Percentiles rank a stretch among this genome's conserved stretches.
phyloP scores from a whole-genome alignment of 2,797 vertebrate species.

The Streptopelia turtur region DNA sequence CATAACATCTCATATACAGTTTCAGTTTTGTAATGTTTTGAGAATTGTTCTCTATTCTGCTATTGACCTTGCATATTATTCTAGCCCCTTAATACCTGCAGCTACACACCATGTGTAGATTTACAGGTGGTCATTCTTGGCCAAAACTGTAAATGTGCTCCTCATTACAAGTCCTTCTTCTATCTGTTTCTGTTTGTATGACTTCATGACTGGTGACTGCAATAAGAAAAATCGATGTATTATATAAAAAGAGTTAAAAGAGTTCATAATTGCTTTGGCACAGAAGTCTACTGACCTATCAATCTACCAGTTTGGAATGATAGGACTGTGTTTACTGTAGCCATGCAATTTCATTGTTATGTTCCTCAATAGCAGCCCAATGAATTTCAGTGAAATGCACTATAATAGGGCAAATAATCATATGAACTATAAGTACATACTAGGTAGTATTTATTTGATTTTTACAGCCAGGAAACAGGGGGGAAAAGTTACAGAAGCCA shows the following conservation, averaged over 20 bases:
- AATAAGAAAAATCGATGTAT: not conserved
- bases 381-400: slow-evolving; percentile 14
- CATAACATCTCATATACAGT: not conserved
- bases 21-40: not conserved
- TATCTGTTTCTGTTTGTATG: not conserved
- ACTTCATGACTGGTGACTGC: not conserved
- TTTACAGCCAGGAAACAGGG: not conserved
- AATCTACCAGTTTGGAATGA: not conserved
- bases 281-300: not conserved
- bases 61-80: not conserved
- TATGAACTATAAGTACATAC: not conserved
- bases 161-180: not conserved
- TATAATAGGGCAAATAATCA: not conserved
- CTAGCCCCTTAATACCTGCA: not conserved
- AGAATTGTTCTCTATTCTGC: not conserved
- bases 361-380: slow-evolving; percentile 12
- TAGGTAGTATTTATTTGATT: slow-evolving; percentile 35
- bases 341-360: not conserved
- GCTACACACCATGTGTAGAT: not conserved
- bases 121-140: not conserved
- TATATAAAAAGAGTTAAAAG: not conserved
- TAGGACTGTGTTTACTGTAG: not conserved
- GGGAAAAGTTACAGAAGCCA: not conserved
- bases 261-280: not conserved
- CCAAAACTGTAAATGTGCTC: not conserved